Percentiles rank a stretch among this genome's conserved stretches.
These are phyloP conservation scores for Atta colombica DNA, from an alignment of 1,140 invertebrate species.

Conservation along the genomic window DNA sequence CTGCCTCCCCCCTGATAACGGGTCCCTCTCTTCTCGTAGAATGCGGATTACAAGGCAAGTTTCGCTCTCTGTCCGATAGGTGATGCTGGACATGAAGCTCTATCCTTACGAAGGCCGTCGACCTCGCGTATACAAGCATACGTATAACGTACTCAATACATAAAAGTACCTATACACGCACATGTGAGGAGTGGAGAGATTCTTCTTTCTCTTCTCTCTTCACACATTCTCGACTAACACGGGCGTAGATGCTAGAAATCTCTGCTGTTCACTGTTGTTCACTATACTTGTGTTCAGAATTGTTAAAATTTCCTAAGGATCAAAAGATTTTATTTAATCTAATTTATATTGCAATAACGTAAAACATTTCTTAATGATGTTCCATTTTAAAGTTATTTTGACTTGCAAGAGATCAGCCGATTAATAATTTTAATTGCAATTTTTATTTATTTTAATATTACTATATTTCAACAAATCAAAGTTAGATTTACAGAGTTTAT, in stretches of 20 bases:
- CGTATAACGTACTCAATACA: slow-evolving; percentile 21
- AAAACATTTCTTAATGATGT: not conserved
- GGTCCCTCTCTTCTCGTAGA: slow-evolving; percentile 77
- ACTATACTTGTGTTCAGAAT: not conserved
- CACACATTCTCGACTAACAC: slow-evolving; percentile 52
- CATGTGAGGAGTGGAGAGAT: slow-evolving; percentile 65
- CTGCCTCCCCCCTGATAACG: slow-evolving; percentile 66
- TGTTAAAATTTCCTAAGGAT: not conserved
- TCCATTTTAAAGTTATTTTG: not conserved
- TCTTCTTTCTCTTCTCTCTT: slow-evolving; percentile 65
- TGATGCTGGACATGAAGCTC: slow-evolving; percentile 83
- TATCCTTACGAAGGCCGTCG: slow-evolving; percentile 84
- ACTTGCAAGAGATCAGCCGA: not conserved
- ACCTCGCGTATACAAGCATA: slow-evolving; percentile 76
- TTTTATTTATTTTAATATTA: slow-evolving; percentile 4
- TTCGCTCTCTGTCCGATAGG: slow-evolving; percentile 83
- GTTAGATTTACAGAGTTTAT: not conserved
- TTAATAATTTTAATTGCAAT: slow-evolving; percentile 3
- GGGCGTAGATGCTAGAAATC: slow-evolving; percentile 52
- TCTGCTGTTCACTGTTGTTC: not conserved
- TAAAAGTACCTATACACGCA: slow-evolving; percentile 53
- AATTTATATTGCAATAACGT: not conserved
- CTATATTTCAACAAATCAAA: not conserved
- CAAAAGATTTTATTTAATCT: not conserved
- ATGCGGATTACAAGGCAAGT: slow-evolving; percentile 80